phyloP scores from a whole-genome alignment of 2,113 vertebrate genomes.

The Merops nubicus region DNA sequence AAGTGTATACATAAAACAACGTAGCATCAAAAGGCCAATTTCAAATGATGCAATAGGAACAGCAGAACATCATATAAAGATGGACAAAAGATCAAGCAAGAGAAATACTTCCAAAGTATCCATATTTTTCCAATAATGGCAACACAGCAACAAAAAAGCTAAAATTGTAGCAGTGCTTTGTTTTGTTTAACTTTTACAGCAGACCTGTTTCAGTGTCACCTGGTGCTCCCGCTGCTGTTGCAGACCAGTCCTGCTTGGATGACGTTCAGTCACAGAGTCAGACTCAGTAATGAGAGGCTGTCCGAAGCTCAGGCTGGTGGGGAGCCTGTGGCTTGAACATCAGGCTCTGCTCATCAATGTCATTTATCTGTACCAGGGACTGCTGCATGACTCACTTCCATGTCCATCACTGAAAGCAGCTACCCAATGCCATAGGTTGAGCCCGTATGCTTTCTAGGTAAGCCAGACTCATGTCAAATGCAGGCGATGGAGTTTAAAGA shows the following conservation, averaged over 20 bases:
- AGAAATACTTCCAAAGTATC: background rate
- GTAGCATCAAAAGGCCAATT: constrained; percentile 11
- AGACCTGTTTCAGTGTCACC: background rate
- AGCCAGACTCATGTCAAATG: background rate
- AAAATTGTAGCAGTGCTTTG: background rate
- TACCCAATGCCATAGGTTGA: background rate
- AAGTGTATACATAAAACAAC: constrained; percentile 24
- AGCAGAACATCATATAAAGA: background rate
- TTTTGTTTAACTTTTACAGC: background rate
- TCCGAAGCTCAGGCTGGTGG: background rate
- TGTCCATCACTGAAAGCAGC: background rate
- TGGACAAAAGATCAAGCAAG: background rate
- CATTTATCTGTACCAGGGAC: background rate
- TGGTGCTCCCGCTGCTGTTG: background rate
- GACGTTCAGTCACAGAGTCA: accelerated
- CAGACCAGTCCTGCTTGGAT: background rate
- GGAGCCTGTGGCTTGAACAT: background rate
- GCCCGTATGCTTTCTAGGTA: accelerated
- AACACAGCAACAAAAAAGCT: background rate
- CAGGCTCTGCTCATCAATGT: background rate
- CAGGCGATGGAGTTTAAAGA: background rate
- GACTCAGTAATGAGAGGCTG: accelerated
- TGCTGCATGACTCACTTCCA: accelerated
- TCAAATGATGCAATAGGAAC: constrained; percentile 33
- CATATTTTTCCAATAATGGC: background rate